Evolutionary conservation across 2,113 vertebrate genomes (phyloP).

Genomic region (Anser cygnoides): DNA sequence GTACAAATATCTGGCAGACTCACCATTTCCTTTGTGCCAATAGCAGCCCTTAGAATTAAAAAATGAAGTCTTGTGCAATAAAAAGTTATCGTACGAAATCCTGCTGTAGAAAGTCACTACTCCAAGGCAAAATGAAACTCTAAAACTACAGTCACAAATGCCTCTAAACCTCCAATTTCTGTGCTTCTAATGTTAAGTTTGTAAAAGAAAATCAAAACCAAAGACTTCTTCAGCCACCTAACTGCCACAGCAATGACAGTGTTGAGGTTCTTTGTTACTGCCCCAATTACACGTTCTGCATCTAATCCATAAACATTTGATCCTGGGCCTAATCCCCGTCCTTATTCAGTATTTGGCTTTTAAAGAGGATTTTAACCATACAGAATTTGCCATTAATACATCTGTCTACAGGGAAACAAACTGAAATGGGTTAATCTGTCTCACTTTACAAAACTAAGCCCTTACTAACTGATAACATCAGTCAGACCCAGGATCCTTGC

Average conservation of each 20-base stretch:
- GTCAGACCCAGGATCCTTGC: background rate
- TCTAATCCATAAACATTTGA: background rate
- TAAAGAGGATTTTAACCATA: background rate
- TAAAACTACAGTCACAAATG: background rate
- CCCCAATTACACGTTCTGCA: background rate
- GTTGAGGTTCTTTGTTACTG: background rate
- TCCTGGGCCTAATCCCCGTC: background rate
- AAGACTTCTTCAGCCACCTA: background rate
- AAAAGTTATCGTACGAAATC: background rate
- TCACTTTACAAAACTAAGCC: background rate
- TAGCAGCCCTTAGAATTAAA: constrained; percentile 67
- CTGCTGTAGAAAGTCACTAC: constrained; percentile 41
- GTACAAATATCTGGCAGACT: constrained; percentile 74
- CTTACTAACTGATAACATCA: background rate
- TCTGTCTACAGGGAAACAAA: background rate
- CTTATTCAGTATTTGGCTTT: background rate
- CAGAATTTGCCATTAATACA: background rate
- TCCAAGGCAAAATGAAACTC: constrained; percentile 34
- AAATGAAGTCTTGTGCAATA: constrained; percentile 74
- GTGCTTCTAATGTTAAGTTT: background rate
- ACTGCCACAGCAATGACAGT: background rate
- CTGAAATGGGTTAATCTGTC: background rate
- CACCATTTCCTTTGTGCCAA: constrained; percentile 45
- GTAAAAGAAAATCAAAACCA: background rate
- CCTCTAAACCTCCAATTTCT: background rate